Evolutionary conservation across 2,113 vertebrate genomes (phyloP).

Genomic region (Solenodon paradoxus): DNA sequence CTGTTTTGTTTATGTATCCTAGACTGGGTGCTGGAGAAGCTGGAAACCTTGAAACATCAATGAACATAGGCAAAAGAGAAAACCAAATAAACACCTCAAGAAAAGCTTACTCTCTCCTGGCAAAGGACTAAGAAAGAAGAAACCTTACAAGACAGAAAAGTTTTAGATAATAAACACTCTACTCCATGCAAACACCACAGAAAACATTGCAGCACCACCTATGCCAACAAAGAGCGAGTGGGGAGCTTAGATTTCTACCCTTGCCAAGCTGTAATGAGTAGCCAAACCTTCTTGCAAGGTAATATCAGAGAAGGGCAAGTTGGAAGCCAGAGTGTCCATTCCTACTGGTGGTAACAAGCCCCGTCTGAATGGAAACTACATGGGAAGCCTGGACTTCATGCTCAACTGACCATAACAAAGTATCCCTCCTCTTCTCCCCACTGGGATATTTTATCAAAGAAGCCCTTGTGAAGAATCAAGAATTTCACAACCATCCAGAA

Average conservation of each 20-base stretch:
- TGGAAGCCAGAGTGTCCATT: neutral
- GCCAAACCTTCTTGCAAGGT: neutral
- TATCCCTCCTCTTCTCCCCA: neutral
- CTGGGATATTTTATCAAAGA: neutral
- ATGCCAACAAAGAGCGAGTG: conserved; percentile 14
- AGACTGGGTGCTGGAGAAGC: neutral
- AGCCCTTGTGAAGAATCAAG: neutral
- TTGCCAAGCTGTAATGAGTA: too few relatives aligned
- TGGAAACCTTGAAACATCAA: neutral
- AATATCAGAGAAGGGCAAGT: neutral
- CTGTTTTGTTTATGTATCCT: neutral
- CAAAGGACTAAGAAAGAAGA: neutral
- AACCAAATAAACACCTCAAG: neutral
- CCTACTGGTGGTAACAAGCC: neutral
- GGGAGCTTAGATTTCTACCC: too few relatives aligned
- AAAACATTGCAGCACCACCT: neutral
- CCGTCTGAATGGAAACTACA: neutral
- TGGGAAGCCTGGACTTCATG: neutral
- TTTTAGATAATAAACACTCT: conserved; percentile 19
- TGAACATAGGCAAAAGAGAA: neutral
- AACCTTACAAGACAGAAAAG: neutral
- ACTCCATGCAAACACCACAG: neutral
- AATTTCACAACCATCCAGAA: neutral
- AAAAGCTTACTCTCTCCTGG: neutral
- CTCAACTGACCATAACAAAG: neutral